A percentile compares a stretch with the other conserved stretches of the same genome.
Conservation (phyloP, 2,888 invertebrate genomes). For the Cloeon dipterum region DNA sequence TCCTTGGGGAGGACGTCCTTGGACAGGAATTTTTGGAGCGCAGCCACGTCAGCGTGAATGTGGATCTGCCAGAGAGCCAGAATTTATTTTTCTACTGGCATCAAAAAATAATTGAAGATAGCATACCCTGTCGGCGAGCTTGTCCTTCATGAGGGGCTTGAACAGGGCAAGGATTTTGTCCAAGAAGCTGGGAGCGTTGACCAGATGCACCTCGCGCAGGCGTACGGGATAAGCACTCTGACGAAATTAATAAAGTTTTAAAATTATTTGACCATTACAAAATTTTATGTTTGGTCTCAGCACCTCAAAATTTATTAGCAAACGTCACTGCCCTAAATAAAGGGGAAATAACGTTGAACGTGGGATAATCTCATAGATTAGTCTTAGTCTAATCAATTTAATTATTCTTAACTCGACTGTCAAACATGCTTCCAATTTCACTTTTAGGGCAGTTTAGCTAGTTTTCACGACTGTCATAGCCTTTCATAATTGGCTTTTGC, state of each 20-base stretch:
- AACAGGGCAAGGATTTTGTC: conserved; percentile 14
- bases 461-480: too few species aligned
- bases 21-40: neutral
- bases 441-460: too few species aligned
- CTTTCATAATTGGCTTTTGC: too few species aligned
- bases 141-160: conserved; percentile 15
- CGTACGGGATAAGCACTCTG: conserved; percentile 15
- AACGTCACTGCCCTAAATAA: too few species aligned
- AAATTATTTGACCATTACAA: too few species aligned
- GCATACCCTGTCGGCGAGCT: conserved; percentile 14
- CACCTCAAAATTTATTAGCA: too few species aligned
- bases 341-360: too few species aligned
- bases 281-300: too few species aligned
- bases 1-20: conserved; percentile 37
- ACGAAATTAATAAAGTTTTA: conserved; percentile 9
- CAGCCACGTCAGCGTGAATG: neutral
- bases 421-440: too few species aligned
- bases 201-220: conserved; percentile 14
- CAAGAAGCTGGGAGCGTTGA: conserved; percentile 13
- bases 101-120: neutral
- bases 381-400: too few species aligned
- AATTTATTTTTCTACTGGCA: neutral
- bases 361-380: too few species aligned
- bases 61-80: neutral
- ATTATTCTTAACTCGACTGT: too few species aligned